These are phyloP conservation scores for Ifrita kowaldi DNA, from an alignment of 2,113 vertebrate species.

Conservation along the genomic window DNA sequence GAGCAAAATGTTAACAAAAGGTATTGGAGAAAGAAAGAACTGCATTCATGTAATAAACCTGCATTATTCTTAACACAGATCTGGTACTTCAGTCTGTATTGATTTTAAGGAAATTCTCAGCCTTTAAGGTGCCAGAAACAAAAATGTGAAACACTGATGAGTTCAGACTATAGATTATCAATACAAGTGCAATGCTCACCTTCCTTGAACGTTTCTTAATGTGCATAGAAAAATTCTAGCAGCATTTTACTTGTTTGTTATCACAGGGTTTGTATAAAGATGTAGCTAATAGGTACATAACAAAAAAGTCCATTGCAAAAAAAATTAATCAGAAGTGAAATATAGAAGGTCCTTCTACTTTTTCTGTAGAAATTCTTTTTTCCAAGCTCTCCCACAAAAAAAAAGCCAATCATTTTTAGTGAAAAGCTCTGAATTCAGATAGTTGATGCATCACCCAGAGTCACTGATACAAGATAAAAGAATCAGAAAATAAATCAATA, in stretches of 20 bases:
- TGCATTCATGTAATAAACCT: not conserved
- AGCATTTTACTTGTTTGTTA: not conserved
- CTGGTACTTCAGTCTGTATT: not conserved
- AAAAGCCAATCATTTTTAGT: not conserved
- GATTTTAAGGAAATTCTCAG: not conserved
- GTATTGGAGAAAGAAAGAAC: not conserved
- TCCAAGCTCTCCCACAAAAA: not conserved
- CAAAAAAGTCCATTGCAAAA: not conserved
- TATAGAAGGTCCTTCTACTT: not conserved
- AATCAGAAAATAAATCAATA: not conserved
- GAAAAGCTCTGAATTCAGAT: not conserved
- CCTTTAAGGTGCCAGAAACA: not conserved
- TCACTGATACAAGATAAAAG: accelerated
- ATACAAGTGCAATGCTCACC: not conserved
- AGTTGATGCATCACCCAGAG: not conserved
- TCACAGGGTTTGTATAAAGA: not conserved
- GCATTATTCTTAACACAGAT: not conserved
- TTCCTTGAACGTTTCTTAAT: not conserved
- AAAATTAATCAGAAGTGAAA: not conserved
- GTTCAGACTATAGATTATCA: not conserved
- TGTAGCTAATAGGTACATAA: not conserved
- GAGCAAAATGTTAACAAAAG: not conserved
- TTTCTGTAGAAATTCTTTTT: not conserved
- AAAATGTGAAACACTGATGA: not conserved
- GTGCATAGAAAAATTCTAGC: not conserved